phyloP scores from a whole-genome alignment of 2,888 invertebrate species.

The Rhingia campestris region DNA sequence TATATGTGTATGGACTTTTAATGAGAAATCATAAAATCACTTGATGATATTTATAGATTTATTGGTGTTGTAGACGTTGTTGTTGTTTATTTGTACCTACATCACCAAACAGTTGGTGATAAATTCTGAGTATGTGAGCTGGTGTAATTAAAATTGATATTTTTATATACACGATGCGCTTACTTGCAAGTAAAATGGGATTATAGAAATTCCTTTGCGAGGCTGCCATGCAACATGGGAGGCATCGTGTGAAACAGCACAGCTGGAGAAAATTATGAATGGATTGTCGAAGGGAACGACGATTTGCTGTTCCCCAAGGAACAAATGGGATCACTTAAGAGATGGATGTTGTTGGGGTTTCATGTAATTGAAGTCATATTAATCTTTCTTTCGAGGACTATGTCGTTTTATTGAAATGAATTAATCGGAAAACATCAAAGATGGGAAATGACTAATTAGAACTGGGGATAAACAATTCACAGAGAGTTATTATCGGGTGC shows the following conservation, averaged over 20 bases:
- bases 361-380: constrained; percentile 44
- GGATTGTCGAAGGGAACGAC: constrained; percentile 1
- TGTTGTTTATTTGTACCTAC: constrained; percentile 6
- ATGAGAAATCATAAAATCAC: neutral
- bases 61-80: constrained; percentile 1
- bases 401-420: constrained; percentile 38
- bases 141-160: constrained; percentile 52
- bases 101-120: constrained; percentile 18
- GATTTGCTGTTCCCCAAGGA: constrained; percentile 12
- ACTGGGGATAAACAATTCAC: neutral
- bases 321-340: constrained; percentile 7
- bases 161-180: constrained; percentile 24
- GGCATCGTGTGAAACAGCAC: constrained; percentile 20
- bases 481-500: neutral
- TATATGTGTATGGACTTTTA: neutral
- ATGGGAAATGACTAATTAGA: neutral
- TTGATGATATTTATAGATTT: constrained; percentile 6
- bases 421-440: constrained; percentile 35
- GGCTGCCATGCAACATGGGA: constrained; percentile 1
- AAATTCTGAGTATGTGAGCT: constrained; percentile 9
- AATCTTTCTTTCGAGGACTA: constrained; percentile 13
- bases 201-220: constrained; percentile 8
- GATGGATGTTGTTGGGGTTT: neutral
- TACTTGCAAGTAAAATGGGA: constrained; percentile 9
- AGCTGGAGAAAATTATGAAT: constrained; percentile 26